Percentiles rank a stretch among this genome's conserved stretches.
Evolutionary conservation across 1,140 invertebrate species (phyloP).

Genomic region (Drosophila sturtevanti): DNA sequence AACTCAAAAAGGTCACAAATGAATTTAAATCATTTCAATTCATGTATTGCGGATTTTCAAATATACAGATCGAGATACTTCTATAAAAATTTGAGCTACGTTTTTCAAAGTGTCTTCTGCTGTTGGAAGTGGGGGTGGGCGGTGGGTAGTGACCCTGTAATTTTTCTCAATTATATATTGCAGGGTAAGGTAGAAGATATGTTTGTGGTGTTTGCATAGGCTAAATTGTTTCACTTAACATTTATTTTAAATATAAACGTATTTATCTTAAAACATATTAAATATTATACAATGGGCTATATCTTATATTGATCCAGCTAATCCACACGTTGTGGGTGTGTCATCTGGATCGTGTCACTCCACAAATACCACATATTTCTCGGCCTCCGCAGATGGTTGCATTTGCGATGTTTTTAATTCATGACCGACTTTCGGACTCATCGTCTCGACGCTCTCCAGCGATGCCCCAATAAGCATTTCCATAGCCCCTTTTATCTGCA

Average conservation of each 20-base stretch:
- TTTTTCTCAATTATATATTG: too few species aligned
- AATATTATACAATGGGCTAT: not conserved
- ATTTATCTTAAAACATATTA: not conserved
- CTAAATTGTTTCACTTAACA: not conserved
- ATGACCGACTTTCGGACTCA: constrained; percentile 7
- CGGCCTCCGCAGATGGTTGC: constrained; percentile 52
- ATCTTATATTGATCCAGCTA: not conserved
- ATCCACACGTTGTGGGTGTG: not conserved
- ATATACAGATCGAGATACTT: too few species aligned
- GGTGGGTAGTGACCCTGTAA: too few species aligned
- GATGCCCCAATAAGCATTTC: constrained; percentile 87
- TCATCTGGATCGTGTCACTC: constrained; percentile 30
- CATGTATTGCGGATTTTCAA: not conserved
- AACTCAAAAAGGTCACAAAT: constrained; percentile 30
- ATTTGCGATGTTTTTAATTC: constrained; percentile 21
- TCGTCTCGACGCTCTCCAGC: constrained; percentile 57
- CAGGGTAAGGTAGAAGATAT: too few species aligned
- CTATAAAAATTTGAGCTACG: too few species aligned
- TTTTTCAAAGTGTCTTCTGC: too few species aligned
- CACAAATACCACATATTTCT: constrained; percentile 51
- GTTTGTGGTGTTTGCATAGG: too few species aligned
- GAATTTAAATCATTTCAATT: constrained; percentile 30
- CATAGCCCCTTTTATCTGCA: constrained; percentile 88
- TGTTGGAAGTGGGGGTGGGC: too few species aligned
- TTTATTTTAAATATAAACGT: not conserved